Conservation (phyloP, 2,113 vertebrate genomes). For the Zosterops japonicus region DNA sequence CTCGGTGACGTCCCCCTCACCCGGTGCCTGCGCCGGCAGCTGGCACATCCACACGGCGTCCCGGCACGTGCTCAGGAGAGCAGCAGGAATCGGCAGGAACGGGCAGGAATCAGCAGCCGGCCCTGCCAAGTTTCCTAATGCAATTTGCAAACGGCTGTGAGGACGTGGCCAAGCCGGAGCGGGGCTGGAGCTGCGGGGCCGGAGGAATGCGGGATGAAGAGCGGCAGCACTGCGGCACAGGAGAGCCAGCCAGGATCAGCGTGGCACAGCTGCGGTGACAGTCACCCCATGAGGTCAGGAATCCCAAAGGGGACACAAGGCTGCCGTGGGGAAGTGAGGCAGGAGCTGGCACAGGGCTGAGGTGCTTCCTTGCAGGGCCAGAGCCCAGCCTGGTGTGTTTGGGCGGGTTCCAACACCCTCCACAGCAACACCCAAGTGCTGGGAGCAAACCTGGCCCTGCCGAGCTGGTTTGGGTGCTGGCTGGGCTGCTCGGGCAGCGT, state of each 20-base stretch:
- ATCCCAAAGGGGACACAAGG: neutral
- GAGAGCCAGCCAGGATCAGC: neutral
- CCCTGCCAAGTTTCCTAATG: neutral
- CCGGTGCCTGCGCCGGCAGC: neutral
- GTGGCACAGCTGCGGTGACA: neutral
- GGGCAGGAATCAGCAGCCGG: neutral
- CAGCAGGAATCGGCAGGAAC: neutral
- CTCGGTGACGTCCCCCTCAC: neutral
- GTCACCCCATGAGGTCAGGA: fast-evolving
- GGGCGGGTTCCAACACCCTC: neutral
- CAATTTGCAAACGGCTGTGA: neutral
- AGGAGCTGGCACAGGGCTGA: neutral
- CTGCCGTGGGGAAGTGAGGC: fast-evolving
- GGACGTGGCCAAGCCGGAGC: neutral
- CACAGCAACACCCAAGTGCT: conserved; percentile 34
- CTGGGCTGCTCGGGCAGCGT: neutral
- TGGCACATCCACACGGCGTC: neutral
- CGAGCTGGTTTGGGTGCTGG: conserved; percentile 28
- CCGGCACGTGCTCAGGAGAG: neutral
- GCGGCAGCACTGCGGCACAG: neutral
- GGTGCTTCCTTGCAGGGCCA: neutral
- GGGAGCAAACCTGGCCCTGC: conserved; percentile 8
- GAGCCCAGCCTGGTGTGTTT: neutral
- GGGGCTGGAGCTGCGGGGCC: neutral
- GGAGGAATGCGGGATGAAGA: neutral